These are phyloP conservation scores for Forbesichthys agassizii DNA, from an alignment of 2,113 vertebrate genomes.

Conservation along the genomic window DNA sequence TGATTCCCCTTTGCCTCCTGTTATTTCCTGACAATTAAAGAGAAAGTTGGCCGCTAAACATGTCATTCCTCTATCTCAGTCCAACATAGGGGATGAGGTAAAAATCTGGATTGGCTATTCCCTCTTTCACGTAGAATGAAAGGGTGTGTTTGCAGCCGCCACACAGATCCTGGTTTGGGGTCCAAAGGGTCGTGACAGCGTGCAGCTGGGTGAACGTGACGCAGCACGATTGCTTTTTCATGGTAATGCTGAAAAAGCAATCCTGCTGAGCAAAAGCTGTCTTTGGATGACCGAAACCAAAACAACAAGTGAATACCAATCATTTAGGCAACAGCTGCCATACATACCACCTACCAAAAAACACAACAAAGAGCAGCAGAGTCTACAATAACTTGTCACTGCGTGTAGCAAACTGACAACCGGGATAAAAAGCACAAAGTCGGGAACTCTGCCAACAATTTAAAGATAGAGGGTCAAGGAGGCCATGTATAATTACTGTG, in stretches of 20 bases:
- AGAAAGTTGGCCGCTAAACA: constrained; percentile 26
- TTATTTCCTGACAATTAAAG: constrained; percentile 24
- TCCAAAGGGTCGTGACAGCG: neutral
- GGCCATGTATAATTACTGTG: neutral
- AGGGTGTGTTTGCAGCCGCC: neutral
- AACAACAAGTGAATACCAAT: neutral
- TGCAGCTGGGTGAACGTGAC: neutral
- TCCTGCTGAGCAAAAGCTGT: neutral
- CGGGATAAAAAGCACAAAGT: neutral
- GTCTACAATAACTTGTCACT: neutral
- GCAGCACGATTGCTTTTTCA: neutral
- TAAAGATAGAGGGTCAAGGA: neutral
- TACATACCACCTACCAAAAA: neutral
- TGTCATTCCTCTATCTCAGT: constrained; percentile 33
- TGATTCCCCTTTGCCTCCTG: neutral
- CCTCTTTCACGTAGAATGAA: constrained; percentile 28
- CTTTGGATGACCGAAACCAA: neutral
- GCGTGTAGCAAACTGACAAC: neutral
- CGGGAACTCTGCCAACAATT: neutral
- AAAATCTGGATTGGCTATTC: constrained; percentile 51
- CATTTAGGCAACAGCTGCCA: neutral
- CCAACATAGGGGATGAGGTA: constrained; percentile 46
- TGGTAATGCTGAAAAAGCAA: neutral
- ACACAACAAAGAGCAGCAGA: neutral
- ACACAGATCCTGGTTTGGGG: constrained; percentile 18